Percentiles rank a stretch among this genome's conserved stretches.
Evolutionary conservation across 2,797 vertebrate genomes (phyloP).

Genomic region (Lates japonicus): DNA sequence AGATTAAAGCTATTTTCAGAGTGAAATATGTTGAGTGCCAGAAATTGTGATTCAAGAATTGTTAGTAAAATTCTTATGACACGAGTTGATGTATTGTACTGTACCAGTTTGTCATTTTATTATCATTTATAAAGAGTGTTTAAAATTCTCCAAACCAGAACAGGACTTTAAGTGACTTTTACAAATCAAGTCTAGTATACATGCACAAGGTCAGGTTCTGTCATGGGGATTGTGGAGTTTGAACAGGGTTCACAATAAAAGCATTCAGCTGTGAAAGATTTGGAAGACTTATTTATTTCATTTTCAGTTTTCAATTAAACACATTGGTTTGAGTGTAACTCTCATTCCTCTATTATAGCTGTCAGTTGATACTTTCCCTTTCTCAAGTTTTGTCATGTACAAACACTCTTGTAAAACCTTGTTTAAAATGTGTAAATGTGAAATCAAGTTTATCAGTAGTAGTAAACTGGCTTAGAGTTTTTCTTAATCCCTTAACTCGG

Average conservation of each 20-base stretch:
- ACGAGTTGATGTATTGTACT: not conserved
- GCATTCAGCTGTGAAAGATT: not conserved
- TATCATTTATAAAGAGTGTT: not conserved
- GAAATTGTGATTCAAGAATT: not conserved
- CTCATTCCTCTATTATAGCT: not conserved
- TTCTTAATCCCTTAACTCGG: not conserved
- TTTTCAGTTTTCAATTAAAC: not conserved
- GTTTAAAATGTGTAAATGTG: not conserved
- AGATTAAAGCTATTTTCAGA: not conserved
- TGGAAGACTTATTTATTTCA: not conserved
- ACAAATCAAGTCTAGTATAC: not conserved
- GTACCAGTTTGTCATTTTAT: not conserved
- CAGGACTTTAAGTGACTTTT: not conserved
- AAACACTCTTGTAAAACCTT: not conserved
- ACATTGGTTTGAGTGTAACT: not conserved
- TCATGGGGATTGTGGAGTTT: not conserved
- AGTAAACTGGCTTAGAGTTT: not conserved
- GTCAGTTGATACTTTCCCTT: not conserved
- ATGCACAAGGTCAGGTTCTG: not conserved
- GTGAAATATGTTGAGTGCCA: too few species aligned
- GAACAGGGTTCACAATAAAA: not conserved
- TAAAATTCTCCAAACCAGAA: not conserved
- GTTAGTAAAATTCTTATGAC: not conserved
- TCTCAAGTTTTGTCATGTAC: not conserved
- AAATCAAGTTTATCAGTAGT: not conserved